A percentile compares a stretch with the other conserved stretches of the same genome.
These are phyloP conservation scores for Aphis gossypii DNA, from an alignment of 1,140 invertebrate genomes.

Conservation along the genomic window DNA sequence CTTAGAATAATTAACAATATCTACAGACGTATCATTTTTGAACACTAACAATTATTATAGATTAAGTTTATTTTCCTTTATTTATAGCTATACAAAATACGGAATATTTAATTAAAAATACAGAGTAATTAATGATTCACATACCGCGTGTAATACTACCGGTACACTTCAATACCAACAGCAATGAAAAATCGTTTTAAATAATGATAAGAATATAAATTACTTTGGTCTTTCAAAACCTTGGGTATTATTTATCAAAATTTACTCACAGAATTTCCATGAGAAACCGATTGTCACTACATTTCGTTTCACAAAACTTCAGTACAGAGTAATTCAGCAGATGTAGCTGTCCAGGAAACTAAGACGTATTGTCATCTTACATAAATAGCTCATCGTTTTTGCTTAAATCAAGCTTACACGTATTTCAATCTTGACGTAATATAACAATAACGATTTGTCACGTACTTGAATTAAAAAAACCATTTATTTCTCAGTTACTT, in stretches of 20 bases:
- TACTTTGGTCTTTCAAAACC: background rate
- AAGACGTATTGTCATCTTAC: background rate
- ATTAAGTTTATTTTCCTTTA: background rate
- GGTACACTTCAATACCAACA: background rate
- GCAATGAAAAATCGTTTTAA: slow-evolving; percentile 2
- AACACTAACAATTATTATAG: background rate
- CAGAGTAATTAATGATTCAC: background rate
- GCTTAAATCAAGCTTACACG: background rate
- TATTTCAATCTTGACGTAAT: background rate
- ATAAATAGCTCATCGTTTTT: slow-evolving; percentile 5
- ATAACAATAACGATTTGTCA: background rate
- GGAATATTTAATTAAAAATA: background rate
- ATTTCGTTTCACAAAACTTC: background rate
- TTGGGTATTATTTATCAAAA: slow-evolving; percentile 3
- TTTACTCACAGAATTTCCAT: background rate
- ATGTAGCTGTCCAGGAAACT: slow-evolving; percentile 3
- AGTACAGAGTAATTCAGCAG: background rate
- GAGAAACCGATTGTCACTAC: slow-evolving; percentile 18
- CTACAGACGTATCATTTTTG: background rate
- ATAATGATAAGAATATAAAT: slow-evolving; percentile 18
- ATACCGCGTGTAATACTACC: background rate
- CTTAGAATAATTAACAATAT: background rate
- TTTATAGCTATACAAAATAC: background rate
- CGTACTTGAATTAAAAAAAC: background rate
- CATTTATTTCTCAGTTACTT: background rate